Evolutionary conservation across 2,113 vertebrate species (phyloP).

Genomic region (Meles meles): DNA sequence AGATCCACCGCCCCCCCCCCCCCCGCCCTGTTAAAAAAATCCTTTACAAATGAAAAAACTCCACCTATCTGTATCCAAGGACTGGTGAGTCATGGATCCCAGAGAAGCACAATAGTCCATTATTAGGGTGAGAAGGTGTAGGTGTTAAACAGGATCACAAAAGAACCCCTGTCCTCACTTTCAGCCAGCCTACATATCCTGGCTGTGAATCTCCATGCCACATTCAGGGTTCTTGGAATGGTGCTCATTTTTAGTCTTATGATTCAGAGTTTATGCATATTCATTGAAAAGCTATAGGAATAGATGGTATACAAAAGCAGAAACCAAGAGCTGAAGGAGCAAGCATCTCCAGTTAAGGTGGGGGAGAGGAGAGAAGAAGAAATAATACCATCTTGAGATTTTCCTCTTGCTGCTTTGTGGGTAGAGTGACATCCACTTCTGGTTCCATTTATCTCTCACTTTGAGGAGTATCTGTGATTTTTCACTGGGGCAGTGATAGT

Average conservation of each 20-base stretch:
- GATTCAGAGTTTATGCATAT: background rate
- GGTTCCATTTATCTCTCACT: background rate
- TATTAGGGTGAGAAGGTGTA: background rate
- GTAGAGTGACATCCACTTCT: background rate
- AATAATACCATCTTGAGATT: background rate
- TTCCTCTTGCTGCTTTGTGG: background rate
- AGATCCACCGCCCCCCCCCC: fast-evolving
- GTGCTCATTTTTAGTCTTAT: background rate
- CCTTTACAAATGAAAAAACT: background rate
- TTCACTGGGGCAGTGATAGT: background rate
- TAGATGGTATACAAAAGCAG: slow-evolving; percentile 15
- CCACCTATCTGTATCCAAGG: background rate
- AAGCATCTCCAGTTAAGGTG: background rate
- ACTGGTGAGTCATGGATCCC: background rate
- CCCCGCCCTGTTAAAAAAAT: background rate
- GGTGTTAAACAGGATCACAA: background rate
- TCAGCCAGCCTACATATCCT: background rate
- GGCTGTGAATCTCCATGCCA: background rate
- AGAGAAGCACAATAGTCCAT: background rate
- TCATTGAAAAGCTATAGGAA: background rate
- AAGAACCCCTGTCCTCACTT: background rate
- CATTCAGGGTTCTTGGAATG: background rate
- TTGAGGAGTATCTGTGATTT: background rate
- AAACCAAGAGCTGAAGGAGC: background rate
- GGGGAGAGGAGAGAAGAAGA: background rate